Conservation (phyloP, 1,140 invertebrate species). For the Neotoxoptera formosana region DNA sequence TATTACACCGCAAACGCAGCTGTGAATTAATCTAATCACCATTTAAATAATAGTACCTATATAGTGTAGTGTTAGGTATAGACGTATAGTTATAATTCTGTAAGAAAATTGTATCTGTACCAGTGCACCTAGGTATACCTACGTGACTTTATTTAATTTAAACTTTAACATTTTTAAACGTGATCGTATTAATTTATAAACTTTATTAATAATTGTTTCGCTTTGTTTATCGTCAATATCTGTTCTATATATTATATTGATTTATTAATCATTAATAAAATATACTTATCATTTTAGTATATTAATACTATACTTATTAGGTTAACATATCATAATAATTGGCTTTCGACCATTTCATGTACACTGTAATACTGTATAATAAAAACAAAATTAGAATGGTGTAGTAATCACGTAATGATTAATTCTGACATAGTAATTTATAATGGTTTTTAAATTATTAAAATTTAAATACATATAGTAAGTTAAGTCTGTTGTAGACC, state of each 20-base stretch:
- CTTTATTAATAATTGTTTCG: not conserved
- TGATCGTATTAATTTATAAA: not conserved
- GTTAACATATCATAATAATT: not conserved
- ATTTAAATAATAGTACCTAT: not conserved
- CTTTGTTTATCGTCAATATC: not conserved
- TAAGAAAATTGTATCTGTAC: not conserved
- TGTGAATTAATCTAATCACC: not conserved
- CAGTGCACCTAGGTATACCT: no score
- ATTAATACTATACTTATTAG: not conserved
- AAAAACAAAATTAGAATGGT: not conserved
- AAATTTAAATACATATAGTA: not conserved
- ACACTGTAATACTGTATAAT: not conserved
- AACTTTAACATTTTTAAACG: not conserved
- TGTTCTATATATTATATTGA: not conserved
- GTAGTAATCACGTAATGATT: not conserved
- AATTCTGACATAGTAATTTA: not conserved
- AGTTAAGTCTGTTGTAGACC: not conserved
- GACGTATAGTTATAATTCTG: not conserved
- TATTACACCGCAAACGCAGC: not conserved
- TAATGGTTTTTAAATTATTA: not conserved
- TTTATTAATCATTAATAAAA: not conserved
- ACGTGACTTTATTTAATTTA: not conserved
- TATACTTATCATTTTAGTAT: not conserved
- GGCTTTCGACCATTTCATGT: not conserved
- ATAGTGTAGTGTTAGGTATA: not conserved